Conservation (phyloP, 1,140 invertebrate species). For the Rhopalosiphum padi region DNA sequence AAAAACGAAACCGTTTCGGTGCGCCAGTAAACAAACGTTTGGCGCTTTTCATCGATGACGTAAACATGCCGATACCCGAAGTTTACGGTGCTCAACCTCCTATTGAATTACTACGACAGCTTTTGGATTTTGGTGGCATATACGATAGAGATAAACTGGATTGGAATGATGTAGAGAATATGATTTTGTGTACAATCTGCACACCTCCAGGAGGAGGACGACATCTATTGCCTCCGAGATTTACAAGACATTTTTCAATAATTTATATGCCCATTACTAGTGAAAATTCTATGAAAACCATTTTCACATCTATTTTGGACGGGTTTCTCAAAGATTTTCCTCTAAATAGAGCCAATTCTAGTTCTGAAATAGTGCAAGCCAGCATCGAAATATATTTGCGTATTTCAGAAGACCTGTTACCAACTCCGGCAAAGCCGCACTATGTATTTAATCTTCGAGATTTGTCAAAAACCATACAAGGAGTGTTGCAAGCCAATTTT, state of each 20-base stretch:
- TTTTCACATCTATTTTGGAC: constrained; percentile 72
- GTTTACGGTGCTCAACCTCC: constrained; percentile 88
- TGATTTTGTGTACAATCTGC: constrained; percentile 84
- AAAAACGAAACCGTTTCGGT: constrained; percentile 80
- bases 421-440: constrained; percentile 90
- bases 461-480: constrained; percentile 91
- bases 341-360: neutral
- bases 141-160: constrained; percentile 86
- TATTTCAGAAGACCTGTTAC: constrained; percentile 73
- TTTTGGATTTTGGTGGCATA: constrained; percentile 81
- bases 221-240: constrained; percentile 82
- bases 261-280: constrained; percentile 77
- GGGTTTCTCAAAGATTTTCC: constrained; percentile 22
- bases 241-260: constrained; percentile 85
- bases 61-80: constrained; percentile 88
- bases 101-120: constrained; percentile 86
- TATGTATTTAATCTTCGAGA: constrained; percentile 95
- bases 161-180: constrained; percentile 86
- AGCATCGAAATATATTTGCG: constrained; percentile 26
- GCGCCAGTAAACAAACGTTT: constrained; percentile 84
- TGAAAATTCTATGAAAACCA: constrained; percentile 78
- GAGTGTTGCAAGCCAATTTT: constrained; percentile 60
- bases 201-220: constrained; percentile 87
- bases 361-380: constrained; percentile 8
- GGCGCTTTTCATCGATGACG: constrained; percentile 87